Percentiles rank a stretch among this genome's conserved stretches.
Evolutionary conservation across 2,113 vertebrate genomes (phyloP).

Genomic region (Spea bombifrons): DNA sequence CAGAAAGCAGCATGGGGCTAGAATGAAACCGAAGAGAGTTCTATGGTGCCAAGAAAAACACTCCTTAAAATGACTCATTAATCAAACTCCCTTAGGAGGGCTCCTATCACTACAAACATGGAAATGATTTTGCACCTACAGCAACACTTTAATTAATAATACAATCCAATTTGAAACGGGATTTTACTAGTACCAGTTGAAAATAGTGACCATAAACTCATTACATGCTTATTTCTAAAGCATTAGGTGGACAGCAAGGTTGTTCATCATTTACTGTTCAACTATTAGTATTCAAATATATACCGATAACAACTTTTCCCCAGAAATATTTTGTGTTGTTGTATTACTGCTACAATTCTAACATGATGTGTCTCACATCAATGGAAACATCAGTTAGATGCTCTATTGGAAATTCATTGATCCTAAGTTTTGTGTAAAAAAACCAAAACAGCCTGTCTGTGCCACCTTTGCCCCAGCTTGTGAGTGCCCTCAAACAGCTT

Average conservation of each 20-base stretch:
- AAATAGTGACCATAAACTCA: background rate
- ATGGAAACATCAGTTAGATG: no score
- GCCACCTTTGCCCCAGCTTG: no score
- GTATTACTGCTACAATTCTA: background rate
- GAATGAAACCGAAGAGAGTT: conserved; percentile 14
- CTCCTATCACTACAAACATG: conserved; percentile 17
- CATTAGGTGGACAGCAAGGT: background rate
- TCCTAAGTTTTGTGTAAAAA: no score
- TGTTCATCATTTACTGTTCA: conserved; percentile 17
- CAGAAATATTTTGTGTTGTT: background rate
- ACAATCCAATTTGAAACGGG: conserved; percentile 13
- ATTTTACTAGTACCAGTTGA: background rate
- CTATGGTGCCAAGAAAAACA: background rate
- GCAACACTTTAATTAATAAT: conserved; percentile 33
- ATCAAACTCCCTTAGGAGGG: conserved; percentile 25
- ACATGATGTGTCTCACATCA: background rate
- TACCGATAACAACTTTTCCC: background rate
- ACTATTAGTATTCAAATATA: background rate
- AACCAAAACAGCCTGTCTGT: no score
- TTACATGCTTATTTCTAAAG: background rate
- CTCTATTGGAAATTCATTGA: no score
- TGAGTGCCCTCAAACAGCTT: no score
- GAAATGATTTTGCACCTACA: background rate
- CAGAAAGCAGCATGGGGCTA: conserved; percentile 12
- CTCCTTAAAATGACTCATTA: conserved; percentile 21